Base-by-base conservation (phyloP, 2,888 invertebrate species). In the Drosophila quinaria region DNA sequence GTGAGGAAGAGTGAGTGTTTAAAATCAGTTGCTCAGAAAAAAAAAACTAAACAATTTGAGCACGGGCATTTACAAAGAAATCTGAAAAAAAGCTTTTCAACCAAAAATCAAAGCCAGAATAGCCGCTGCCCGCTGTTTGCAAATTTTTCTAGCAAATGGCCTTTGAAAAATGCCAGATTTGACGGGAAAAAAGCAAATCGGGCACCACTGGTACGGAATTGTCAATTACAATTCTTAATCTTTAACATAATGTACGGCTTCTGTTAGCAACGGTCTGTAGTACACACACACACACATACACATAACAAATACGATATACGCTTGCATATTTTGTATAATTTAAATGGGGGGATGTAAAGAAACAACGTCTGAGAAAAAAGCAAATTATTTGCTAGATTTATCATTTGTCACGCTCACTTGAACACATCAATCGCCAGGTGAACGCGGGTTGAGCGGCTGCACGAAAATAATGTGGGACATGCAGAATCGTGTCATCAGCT, bases 321-420 rank as follows among this genome's bases (percentile, higher is more conserved):
- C 46, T 52, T 44, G 60, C 54, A 75, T 47, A 77, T 66, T 88
- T 71, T 70, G 50, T 74, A 66, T 87, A 78, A 81, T 89, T 84
- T 74, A 74, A 64, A 78, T 74, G 29, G 39, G 37, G 49, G 42
- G 54, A 35, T 22, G 52, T 35, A 31, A 39, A 49, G 55, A 11
- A 55, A 54, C 33, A 71, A 69, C 67, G 74, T 76, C 74, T 65
- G 56, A 56, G 46, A 72, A 80, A 82, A 64, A 63, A 29, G 29
- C 74, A 60, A 77, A 77, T 77, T 84, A 89, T 75, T 78, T 75
- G 78, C 67, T 70, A 81, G 78, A 80, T 90, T 90, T 88, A 90
- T 78, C 86, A 87, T 89, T 85, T 79, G 77, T 81, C 88, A 89
- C 82, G 90, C 86, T 86, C 82, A 86, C 90, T 89, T 86, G 82